Evolutionary conservation across 1,140 invertebrate species (phyloP).

Genomic region (Drosophila nasuta): DNA sequence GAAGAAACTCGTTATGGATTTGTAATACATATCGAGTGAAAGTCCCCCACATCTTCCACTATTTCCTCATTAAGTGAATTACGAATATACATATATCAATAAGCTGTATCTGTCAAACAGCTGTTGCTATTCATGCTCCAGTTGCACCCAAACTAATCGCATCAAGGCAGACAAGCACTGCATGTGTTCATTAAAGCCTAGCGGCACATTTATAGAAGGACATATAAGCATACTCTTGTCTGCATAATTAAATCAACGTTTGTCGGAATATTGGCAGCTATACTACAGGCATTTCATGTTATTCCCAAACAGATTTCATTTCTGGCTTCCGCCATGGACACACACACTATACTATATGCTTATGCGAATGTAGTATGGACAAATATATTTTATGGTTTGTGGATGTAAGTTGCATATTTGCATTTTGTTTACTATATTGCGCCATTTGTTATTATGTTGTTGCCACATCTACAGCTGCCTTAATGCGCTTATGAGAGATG

Average conservation of each 20-base stretch:
- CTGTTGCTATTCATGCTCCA: slow-evolving; percentile 23
- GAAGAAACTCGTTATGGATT: too few species aligned
- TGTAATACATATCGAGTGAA: too few species aligned
- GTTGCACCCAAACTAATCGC: slow-evolving; percentile 34
- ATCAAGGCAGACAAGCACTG: slow-evolving; percentile 33
- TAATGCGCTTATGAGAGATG: slow-evolving; percentile 66
- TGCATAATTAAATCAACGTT: slow-evolving; percentile 61
- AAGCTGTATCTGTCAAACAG: neutral
- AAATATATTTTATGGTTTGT: slow-evolving; percentile 1
- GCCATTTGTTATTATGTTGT: slow-evolving; percentile 36
- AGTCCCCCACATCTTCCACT: neutral
- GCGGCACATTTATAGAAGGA: neutral
- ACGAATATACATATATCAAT: slow-evolving; percentile 1
- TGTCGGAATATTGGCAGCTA: slow-evolving; percentile 47
- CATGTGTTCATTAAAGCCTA: slow-evolving; percentile 46
- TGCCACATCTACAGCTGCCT: slow-evolving; percentile 31
- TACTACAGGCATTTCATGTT: slow-evolving; percentile 41
- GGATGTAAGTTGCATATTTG: slow-evolving; percentile 55
- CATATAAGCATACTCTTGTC: neutral
- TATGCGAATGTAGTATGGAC: neutral
- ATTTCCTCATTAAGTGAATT: neutral
- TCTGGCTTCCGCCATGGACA: slow-evolving; percentile 18
- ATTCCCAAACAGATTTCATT: slow-evolving; percentile 34
- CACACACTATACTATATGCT: neutral
- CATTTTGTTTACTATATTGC: slow-evolving; percentile 69